Evolutionary conservation across 2,113 vertebrate species (phyloP), one percentile per base, ranked within the genome.

Genomic region (Mus pahari): DNA sequence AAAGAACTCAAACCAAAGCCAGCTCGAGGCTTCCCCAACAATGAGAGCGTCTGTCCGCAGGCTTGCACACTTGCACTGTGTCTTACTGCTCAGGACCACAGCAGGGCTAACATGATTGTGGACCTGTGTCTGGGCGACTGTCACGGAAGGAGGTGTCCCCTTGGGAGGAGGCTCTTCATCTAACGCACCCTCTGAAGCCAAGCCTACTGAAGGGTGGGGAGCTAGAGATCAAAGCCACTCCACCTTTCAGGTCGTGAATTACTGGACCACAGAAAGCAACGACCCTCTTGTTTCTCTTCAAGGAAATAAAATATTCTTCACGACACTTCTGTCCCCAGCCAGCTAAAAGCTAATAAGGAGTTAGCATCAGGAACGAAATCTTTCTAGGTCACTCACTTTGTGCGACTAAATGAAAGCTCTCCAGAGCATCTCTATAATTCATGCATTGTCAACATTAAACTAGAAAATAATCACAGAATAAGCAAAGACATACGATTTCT

Each of bases 401-500:
- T 39, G 24, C 6, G n/a, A 74, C 66, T 48, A 58, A 90, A 92
- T 90, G 91, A 82, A 90, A 94, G 68, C 74, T 94, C 13, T 31
- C 36, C 92, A 86, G 7, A 81, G 81, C 71, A 90, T 93, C 55
- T 75, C 28, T 42, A 74, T 45, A 93, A 89, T 89, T 75, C n/a
- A 88, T 74, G 83, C 11, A 62, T 5, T 74, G 53, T 55, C 62
- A 89, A 75, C 26, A 91, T 55, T 39, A 84, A 93, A 68, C 5
- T 39, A 73, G 20, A 68, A 28, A 92, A 89, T 86, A 66, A 73
- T 70, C 74, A 91, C 36, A 94, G 39, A 92, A 60, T 62, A 88
- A 86, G 50, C 24, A 94, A 92, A 53, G 78, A 89, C 92, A 92
- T 71, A 55, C 9, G 91, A 88, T 92, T 83, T 91, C 89, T 36